Base-by-base conservation (phyloP, 2,888 invertebrate genomes). In the Clistopyga incitator region DNA sequence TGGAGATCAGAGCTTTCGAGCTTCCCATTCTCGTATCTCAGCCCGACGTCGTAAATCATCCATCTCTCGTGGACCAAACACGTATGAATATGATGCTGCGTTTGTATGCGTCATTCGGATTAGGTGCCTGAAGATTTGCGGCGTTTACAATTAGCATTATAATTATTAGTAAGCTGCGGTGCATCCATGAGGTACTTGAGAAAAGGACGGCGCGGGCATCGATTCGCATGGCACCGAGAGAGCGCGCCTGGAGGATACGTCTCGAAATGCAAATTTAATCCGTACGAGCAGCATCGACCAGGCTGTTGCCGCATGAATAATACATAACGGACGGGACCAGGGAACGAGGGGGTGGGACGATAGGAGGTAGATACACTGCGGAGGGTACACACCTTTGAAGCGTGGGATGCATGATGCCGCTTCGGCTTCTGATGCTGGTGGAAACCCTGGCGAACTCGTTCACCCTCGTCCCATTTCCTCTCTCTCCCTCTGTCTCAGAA, bases 221-320 rank as follows among this genome's bases (percentile, higher is more conserved):
- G 78, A 52, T 67, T 61, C 59, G 13, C 42, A 50, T 18, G 61
- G 47, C 11, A 20, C 25, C 38, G 34, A 38, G 52, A 38, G 34
- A 45, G 64, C 38, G 23, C 23, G 67, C 25, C 13, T 75, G 82
- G 65, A 76, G 77, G 86, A 88, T 88, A 86, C 87, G 87, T 90
- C 88, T 89, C 87, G 88, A 88, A 88, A 90, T 90, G 89, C 89
- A 90, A 89, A 90, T 90, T 89, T 87, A 87, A 89, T 89, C 88
- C 87, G 87, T 87, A 87, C 81, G 86, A 86, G 84, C 87, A 87
- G 87, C 87, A 89, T 89, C 88, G 88, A 89, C 87, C 88, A 87
- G 88, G 87, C 88, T 88, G 87, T 86, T 81, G 83, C 84, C 84
- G 75, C 88, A 89, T 89, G 89, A 89, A 89, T 89, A 89, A 89